phyloP scores from a whole-genome alignment of 53 echinoderm and acorn worm species.

The Astropecten irregularis region DNA sequence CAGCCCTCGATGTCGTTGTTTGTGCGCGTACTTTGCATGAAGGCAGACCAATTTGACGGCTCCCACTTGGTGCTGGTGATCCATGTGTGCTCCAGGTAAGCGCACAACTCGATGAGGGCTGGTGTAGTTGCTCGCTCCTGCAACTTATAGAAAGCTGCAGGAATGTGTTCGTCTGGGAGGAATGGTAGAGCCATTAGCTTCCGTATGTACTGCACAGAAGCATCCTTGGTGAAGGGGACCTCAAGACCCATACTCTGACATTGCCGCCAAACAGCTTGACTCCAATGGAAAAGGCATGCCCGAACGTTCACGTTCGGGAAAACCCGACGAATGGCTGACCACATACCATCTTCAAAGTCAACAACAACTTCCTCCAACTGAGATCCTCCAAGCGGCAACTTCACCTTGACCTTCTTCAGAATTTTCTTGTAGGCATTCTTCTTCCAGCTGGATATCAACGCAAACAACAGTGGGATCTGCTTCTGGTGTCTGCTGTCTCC shows the following conservation, averaged over 20 bases:
- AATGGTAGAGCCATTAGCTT: background rate
- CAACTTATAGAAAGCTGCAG: background rate
- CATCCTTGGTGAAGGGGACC: background rate
- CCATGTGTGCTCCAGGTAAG: conserved; percentile 31
- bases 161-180: background rate
- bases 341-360: background rate
- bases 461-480: background rate
- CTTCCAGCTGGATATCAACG: background rate
- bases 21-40: background rate
- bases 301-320: background rate
- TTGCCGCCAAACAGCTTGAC: background rate
- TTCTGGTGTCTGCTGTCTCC: background rate
- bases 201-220: background rate
- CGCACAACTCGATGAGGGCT: conserved; percentile 8
- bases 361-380: background rate
- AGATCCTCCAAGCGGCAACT: background rate
- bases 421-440: conserved; percentile 21
- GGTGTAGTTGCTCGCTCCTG: background rate
- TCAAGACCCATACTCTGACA: background rate
- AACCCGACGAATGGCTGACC: background rate
- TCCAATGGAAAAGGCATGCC: background rate
- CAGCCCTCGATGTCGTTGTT: conserved; percentile 35
- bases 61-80: background rate
- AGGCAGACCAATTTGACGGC: background rate
- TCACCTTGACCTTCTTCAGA: background rate